A percentile compares a stretch with the other conserved stretches of the same genome.
Conservation (phyloP, 2,888 invertebrate species). For the Amorpha juglandis region DNA sequence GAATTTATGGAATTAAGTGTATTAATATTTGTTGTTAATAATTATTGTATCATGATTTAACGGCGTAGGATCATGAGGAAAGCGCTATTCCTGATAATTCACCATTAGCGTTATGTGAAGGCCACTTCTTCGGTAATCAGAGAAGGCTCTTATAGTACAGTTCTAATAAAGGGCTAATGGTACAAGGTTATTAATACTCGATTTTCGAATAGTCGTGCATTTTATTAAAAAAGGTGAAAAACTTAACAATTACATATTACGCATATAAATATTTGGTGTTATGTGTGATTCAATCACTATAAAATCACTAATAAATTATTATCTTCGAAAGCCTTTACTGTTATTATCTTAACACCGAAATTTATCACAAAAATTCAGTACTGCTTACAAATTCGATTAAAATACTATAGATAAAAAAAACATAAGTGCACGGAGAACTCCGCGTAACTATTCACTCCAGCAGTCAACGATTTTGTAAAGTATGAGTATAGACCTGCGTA, state of each 20-base stretch:
- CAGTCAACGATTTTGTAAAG: no score
- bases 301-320: conserved; percentile 26
- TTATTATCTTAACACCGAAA: conserved; percentile 20
- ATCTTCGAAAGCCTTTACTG: conserved; percentile 18
- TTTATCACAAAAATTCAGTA: conserved; percentile 24
- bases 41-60: no score
- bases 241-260: conserved; percentile 41
- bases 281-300: conserved; percentile 55
- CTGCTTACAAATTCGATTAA: conserved; percentile 18
- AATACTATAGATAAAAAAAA: background rate
- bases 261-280: conserved; percentile 53
- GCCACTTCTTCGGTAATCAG: no score
- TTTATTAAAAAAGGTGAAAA: conserved; percentile 50
- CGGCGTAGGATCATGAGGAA: no score
- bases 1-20: no score
- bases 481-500: no score
- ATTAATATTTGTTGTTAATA: no score
- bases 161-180: background rate
- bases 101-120: no score
- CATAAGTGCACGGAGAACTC: background rate
- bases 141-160: no score
- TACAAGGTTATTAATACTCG: background rate
- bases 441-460: no score
- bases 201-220: conserved; percentile 28
- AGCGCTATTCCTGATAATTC: no score